Evolutionary conservation across 1,140 invertebrate species (phyloP).

Genomic region (Tetragonula clypearis): DNA sequence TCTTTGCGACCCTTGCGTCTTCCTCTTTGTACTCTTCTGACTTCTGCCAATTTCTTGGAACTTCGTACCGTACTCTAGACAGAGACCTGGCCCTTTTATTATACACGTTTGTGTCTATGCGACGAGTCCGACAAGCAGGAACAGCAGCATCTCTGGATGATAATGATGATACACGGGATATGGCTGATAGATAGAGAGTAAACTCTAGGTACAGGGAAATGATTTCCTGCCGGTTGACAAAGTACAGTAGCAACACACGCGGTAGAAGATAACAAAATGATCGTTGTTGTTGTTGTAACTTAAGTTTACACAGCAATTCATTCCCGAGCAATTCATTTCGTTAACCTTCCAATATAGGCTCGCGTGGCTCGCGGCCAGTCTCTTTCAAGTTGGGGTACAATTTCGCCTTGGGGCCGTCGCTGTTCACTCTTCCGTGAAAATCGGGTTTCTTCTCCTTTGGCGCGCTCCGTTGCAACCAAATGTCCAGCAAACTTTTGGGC

Average conservation of each 20-base stretch:
- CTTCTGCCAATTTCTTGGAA: background rate
- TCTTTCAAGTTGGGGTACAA: conserved; percentile 90
- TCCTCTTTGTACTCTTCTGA: background rate
- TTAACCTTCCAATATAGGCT: conserved; percentile 74
- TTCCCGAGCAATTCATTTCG: background rate
- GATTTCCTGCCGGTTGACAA: background rate
- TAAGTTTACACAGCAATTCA: background rate
- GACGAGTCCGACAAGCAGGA: background rate
- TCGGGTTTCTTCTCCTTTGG: conserved; percentile 86
- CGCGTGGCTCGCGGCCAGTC: conserved; percentile 72
- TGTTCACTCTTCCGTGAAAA: conserved; percentile 89
- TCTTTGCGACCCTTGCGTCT: background rate
- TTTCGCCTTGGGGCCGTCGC: conserved; percentile 87
- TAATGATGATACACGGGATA: background rate
- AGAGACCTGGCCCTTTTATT: background rate
- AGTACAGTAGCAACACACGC: background rate
- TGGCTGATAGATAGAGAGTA: background rate
- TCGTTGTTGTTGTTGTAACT: background rate
- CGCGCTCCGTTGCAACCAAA: conserved; percentile 82
- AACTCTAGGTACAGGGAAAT: background rate
- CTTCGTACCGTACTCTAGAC: background rate
- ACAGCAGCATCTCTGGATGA: background rate
- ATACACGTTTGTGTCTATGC: background rate
- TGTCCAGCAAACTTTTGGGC: conserved; percentile 85
- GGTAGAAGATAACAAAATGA: background rate